A percentile compares a stretch with the other conserved stretches of the same genome.
phyloP scores from a whole-genome alignment of 2,113 vertebrate genomes.

The Platichthys flesus region DNA sequence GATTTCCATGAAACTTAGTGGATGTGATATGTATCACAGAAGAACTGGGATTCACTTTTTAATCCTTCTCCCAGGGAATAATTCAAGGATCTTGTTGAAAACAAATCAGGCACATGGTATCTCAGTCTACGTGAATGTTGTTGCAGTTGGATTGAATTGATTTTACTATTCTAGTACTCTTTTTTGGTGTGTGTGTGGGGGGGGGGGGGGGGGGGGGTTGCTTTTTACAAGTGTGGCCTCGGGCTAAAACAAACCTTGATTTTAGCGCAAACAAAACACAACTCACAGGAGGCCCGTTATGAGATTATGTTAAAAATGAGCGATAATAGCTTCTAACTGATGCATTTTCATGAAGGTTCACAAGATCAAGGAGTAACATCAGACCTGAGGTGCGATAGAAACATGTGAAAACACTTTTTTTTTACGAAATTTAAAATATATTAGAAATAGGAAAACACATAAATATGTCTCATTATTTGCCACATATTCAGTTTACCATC shows the following conservation, averaged over 20 bases:
- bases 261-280: conserved; percentile 9
- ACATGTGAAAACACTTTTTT: not conserved
- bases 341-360: not conserved
- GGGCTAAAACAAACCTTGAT: conserved; percentile 3
- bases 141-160: no score
- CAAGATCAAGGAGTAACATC: not conserved
- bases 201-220: no score
- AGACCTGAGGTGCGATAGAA: not conserved
- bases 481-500: not conserved
- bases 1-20: not conserved
- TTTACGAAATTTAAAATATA: no score
- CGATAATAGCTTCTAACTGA: not conserved
- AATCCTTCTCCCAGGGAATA: no score
- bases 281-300: conserved; percentile 6
- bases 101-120: not conserved
- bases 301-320: not conserved
- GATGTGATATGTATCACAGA: no score
- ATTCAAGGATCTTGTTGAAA: no score
- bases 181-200: conserved; percentile 9
- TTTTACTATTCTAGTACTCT: no score
- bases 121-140: no score
- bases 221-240: conserved; percentile 10
- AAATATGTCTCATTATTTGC: not conserved
- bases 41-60: no score
- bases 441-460: not conserved